phyloP scores from a whole-genome alignment of 1,140 invertebrate genomes.

The Drosophila melanogaster region Release_6_plus_ISO1_MT NT_033777.3:23104501-23105000 shows the following conservation, averaged over 20 bases:
- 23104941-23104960: slow-evolving; percentile 40
- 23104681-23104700: slow-evolving; percentile 66
- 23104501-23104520: slow-evolving; percentile 69
- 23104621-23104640: slow-evolving; percentile 61
- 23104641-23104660: slow-evolving; percentile 53
- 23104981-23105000: slow-evolving; percentile 10
- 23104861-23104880: slow-evolving; percentile 17
- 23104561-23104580: too few species aligned
- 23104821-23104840: slow-evolving; percentile 62
- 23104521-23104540: slow-evolving; percentile 49
- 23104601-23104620: slow-evolving; percentile 41
- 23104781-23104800: slow-evolving; percentile 53
- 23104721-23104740: slow-evolving; percentile 72
- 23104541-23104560: slow-evolving; percentile 22
- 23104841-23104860: slow-evolving; percentile 20
- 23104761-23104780: slow-evolving; percentile 37
- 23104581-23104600: slow-evolving; percentile 6
- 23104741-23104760: slow-evolving; percentile 32
- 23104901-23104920: slow-evolving; percentile 33
- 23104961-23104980: slow-evolving; percentile 61
- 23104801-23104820: slow-evolving; percentile 51
- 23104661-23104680: slow-evolving; percentile 75
- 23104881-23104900: slow-evolving; percentile 13
- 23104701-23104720: slow-evolving; percentile 77
- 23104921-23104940: slow-evolving; percentile 48